Percentiles rank a stretch among this genome's conserved stretches.
These are phyloP conservation scores for Rhinopithecus roxellana DNA, from an alignment of 2,113 vertebrate genomes.

Conservation along the genomic window DNA sequence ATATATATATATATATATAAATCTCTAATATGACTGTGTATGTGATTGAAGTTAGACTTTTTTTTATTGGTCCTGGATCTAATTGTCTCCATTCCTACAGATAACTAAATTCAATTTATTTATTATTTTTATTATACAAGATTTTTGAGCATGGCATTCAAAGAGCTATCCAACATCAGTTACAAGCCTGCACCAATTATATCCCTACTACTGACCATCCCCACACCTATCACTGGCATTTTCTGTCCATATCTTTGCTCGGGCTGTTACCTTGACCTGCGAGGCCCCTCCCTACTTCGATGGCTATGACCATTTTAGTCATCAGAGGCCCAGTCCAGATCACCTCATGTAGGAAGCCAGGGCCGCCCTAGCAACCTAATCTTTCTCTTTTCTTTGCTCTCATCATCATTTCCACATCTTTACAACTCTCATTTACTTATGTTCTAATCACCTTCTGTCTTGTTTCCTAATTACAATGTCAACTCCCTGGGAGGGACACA, in stretches of 20 bases:
- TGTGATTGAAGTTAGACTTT: not conserved
- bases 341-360: not conserved
- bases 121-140: not conserved
- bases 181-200: not conserved
- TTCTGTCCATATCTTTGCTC: not conserved
- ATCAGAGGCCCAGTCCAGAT: not conserved
- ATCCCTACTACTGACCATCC: not conserved
- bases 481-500: not conserved
- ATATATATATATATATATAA: not conserved
- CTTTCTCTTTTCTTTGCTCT: not conserved
- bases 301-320: not conserved
- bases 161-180: not conserved
- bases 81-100: not conserved
- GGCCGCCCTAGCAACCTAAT: not conserved
- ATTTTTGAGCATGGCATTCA: not conserved
- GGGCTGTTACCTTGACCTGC: not conserved
- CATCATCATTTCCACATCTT: not conserved
- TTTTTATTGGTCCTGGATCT: not conserved
- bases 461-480: not conserved
- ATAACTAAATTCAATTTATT: not conserved
- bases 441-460: not conserved
- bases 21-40: not conserved
- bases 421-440: not conserved
- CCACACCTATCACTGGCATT: not conserved
- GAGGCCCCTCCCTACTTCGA: not conserved